Evolutionary conservation across 2,113 vertebrate genomes (phyloP), one percentile per base, ranked within the genome.

Genomic region (Zonotrichia leucophrys): DNA sequence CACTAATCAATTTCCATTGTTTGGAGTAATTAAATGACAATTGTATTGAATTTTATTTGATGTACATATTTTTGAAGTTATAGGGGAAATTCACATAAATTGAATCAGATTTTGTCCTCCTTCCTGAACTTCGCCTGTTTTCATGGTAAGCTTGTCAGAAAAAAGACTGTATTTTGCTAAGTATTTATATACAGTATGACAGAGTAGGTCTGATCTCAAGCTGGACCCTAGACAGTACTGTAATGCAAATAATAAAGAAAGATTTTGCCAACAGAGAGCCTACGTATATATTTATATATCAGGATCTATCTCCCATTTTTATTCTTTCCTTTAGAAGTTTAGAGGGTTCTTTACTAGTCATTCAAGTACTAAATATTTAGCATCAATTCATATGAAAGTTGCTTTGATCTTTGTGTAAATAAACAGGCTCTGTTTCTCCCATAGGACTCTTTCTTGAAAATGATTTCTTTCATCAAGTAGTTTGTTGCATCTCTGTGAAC

Each of bases 351-450:
- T 95, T 96, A 49, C 86, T 96, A 97, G 92, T 97, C 83, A 95
- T 85, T 95, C 83, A 95, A 90, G 55, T 69, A 74, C 93, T 96
- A 97, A 95, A 94, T 83, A 95, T 90, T 96, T 94, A 87, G 74
- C 94, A 81, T 94, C 95, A 95, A 86, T 95, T 97, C 96, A 95
- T 96, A 96, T 60, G 95, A 95, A 97, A 83, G 62, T 53, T 91
- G 63, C 97, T 98, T 98, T 98, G 97, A 98, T 98, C 97, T 97
- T 95, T 12, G 12, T 89, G 90, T 98, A 97, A 97, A 98, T 97
- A 98, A 97, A 98, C 92, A 97, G 87, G 70, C 84, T 89, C 74
- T 91, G 76, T 97, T 98, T 96, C 96, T 97, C 92, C 95, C 79
- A 73, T 78, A 95, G 83, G 91, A 89, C 70, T 94, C 67, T 97